Base-by-base conservation (phyloP, 2,888 invertebrate genomes). In the Heliconius erato region DNA sequence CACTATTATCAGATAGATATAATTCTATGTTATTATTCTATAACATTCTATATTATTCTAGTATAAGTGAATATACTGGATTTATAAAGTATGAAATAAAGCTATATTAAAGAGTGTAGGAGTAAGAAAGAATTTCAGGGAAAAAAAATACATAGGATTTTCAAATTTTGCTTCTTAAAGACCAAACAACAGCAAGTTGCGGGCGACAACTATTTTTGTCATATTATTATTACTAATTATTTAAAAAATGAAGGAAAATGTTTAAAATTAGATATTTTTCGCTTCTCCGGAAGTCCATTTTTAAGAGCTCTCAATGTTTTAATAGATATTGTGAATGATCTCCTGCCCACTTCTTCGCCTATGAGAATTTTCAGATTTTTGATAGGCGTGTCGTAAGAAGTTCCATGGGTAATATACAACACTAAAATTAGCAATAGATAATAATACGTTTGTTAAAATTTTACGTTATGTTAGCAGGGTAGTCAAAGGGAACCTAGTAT, bases 281-380 rank as follows among this genome's bases (percentile, higher is more conserved):
- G 63, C 26, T 80, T 80, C 3, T 80, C 79, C 14, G 79, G 65
- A 40, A 76, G 14, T 23, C 59, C 65, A 1, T 28, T n/a, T 74
- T 32, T 80, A 7, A 80, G 44, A 44, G 72, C 63, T 49, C 65
- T 80, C 44, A 80, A 49, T 1, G 74, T 65, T 32, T 80, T 74
- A n/a, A 80, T 67, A n/a, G 79, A 80, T 19, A 80, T 35, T 28
- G 79, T 80, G 32, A 80, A 80, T 0, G 79, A 80, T 32, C 79
- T 80, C 28, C 79, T 72, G 26, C 16, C 72, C 0, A 63, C 0
- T 44, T 49, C 9, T 76, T n/a, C 32, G 23, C 4, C n/a, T 59
- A 3, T 14, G 65, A 5, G 67, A 26, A 4, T 76, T 76, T 63
- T 63, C 19, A 16, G 12, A 76, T 16, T 35, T 40, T 26, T 35